Percentiles rank a stretch among this genome's conserved stretches.
Conservation (phyloP, 2,797 vertebrate genomes). For the Sebastes trivittatus region DNA sequence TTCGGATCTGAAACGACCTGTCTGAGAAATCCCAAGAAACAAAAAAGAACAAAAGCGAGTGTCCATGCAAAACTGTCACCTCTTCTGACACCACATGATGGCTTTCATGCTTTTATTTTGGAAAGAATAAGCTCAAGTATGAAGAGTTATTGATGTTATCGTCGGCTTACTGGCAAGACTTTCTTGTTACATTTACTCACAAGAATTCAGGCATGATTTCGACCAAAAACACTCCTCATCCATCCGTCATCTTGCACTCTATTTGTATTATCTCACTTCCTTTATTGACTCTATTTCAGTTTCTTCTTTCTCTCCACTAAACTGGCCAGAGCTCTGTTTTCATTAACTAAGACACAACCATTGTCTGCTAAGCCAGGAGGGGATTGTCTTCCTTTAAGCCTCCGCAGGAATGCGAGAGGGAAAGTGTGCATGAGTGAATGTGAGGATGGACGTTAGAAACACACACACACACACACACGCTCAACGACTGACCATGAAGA, state of each 20-base stretch:
- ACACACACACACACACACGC: not conserved
- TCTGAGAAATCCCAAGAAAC: not conserved
- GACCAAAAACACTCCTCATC: not conserved
- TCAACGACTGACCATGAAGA: slow-evolving; percentile 90
- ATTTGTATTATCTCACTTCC: not conserved
- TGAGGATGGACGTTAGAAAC: not conserved
- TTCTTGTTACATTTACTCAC: not conserved
- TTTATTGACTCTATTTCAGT: not conserved
- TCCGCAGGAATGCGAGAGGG: not conserved
- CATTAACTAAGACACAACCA: slow-evolving; percentile 5
- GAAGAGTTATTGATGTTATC: not conserved
- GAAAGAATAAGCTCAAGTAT: slow-evolving; percentile 16
- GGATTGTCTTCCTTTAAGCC: slow-evolving; percentile 44
- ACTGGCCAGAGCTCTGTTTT: slow-evolving; percentile 15
- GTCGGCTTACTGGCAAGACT: not conserved
- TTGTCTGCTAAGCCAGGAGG: slow-evolving; percentile 18
- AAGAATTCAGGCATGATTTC: not conserved
- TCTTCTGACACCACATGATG: not conserved
- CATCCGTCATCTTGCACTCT: not conserved
- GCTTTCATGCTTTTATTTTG: slow-evolving; percentile 25
- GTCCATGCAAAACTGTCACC: slow-evolving; percentile 35
- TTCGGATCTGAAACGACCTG: slow-evolving; percentile 57
- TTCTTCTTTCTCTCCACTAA: slow-evolving; percentile 2
- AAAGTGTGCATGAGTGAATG: not conserved
- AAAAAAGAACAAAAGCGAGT: slow-evolving; percentile 31